Conservation (phyloP, 2,888 invertebrate genomes). For the Priocnemis perturbator region DNA sequence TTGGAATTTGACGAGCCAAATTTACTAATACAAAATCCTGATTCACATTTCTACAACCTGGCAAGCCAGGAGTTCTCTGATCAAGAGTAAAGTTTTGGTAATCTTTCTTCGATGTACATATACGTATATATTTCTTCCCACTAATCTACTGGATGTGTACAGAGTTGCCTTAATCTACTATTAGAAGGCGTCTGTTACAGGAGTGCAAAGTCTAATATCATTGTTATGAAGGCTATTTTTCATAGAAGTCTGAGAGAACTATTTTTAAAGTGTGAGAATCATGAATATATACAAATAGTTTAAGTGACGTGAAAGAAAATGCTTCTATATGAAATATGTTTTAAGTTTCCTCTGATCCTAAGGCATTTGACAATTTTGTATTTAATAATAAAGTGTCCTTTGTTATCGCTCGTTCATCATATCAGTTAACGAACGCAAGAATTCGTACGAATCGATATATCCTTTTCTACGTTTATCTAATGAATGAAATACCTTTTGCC, state of each 20-base stretch:
- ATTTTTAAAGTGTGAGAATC: background rate
- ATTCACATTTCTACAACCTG: conserved; percentile 82
- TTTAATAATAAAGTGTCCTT: no score
- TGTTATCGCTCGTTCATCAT: background rate
- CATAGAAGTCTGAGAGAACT: conserved; percentile 6
- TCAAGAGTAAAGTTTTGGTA: conserved; percentile 50
- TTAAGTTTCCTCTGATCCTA: no score
- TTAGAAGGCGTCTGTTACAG: background rate
- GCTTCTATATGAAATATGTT: no score
- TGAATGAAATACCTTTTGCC: conserved; percentile 45
- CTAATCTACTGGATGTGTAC: background rate
- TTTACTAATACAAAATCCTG: conserved; percentile 79
- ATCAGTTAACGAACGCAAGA: conserved; percentile 24
- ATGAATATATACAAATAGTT: background rate
- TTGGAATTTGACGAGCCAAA: conserved; percentile 83
- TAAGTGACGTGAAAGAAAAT: background rate
- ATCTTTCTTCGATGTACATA: background rate
- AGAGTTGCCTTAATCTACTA: conserved; percentile 1
- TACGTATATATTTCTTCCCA: conserved; percentile 37
- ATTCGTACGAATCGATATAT: conserved; percentile 45
- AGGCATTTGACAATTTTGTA: conserved; percentile 8
- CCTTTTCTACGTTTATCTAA: conserved; percentile 45
- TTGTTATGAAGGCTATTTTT: conserved; percentile 8
- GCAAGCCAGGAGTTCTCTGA: conserved; percentile 77
- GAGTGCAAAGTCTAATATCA: background rate